Evolutionary conservation across 2,888 invertebrate species (phyloP).

Genomic region (Mythimna pallens): DNA sequence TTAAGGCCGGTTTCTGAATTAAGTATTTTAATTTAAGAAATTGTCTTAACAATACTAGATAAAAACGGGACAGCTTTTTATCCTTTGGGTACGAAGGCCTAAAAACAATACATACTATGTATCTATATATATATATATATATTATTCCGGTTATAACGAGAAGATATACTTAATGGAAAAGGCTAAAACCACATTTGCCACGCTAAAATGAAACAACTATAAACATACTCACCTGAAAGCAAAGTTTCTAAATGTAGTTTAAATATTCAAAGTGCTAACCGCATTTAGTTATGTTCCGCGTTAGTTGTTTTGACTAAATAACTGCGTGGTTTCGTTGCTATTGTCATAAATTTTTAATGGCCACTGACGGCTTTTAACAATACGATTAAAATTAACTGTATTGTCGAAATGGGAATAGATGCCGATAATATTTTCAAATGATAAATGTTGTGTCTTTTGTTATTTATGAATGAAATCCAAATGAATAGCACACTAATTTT

Average conservation of each 20-base stretch:
- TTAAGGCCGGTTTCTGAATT: no score
- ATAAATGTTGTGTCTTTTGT: slow-evolving; percentile 28
- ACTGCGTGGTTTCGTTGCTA: slow-evolving; percentile 32
- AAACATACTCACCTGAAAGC: slow-evolving; percentile 33
- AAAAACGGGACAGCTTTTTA: no score
- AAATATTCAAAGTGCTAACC: slow-evolving; percentile 50
- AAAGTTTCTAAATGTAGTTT: slow-evolving; percentile 51
- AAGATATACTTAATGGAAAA: background rate
- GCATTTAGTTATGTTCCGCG: slow-evolving; percentile 41
- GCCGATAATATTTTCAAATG: slow-evolving; percentile 23
- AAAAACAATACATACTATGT: background rate
- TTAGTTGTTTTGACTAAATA: slow-evolving; percentile 40
- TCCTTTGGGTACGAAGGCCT: no score
- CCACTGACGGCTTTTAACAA: slow-evolving; percentile 44
- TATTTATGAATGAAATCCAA: slow-evolving; percentile 30
- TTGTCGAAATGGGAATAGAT: slow-evolving; percentile 33
- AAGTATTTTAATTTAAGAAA: no score
- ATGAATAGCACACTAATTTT: background rate
- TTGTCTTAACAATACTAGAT: no score
- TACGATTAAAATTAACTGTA: slow-evolving; percentile 43
- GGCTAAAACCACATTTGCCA: background rate
- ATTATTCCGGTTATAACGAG: background rate
- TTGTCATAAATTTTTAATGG: slow-evolving; percentile 47
- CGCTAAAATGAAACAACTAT: slow-evolving; percentile 4
- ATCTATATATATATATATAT: background rate